Base-by-base conservation (phyloP, 2,113 vertebrate species). In the Narcine bancroftii region DNA sequence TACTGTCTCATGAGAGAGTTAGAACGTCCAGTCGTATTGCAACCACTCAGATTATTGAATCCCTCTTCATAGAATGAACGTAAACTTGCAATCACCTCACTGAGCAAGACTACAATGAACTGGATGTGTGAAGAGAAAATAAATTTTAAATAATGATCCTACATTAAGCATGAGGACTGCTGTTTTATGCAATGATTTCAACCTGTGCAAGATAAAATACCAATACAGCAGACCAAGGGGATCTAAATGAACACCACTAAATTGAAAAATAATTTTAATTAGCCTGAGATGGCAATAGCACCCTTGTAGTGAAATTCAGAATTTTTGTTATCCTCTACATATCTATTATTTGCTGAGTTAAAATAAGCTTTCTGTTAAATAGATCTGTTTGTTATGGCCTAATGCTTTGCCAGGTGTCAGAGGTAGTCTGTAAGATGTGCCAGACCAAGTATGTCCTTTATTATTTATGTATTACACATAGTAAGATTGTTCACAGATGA, bases 401-500 rank as follows among this genome's bases (percentile, higher is more conserved):
- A 26, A 47, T 91, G 69, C 2, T 69, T 69, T 71, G 65, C 39
- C 65, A 69, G 65, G 10, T 71, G 63, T 26, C 26, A 10, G 63
- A 69, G 42, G 71, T 69, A 91, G 39, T 65, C 11, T 69, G 39
- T 45, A 11, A 29, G 26, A 29, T 69, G 39, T 39, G 47, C 11
- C 29, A 47, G 36, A 9, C 26, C 89, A 36, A 42, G 60, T 42
- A 66, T 24, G 42, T 45, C 24, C 60, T 45, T 91, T 71, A 39
- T 91, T 91, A 91, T 91, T 91, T 69, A 91, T 91, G 89, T 47
- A 33, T 24, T 45, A 45, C 81, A 91, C 89, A 91, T 9, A 29
- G 89, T 69, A 39, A 42, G 63, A 47, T 91, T 91, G 36, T 91
- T 91, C 89, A 45, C 63, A 91, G 89, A 91, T 91, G 89, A 71